Conservation (phyloP, 2,888 invertebrate species). For the Brachyopa scutellaris region DNA sequence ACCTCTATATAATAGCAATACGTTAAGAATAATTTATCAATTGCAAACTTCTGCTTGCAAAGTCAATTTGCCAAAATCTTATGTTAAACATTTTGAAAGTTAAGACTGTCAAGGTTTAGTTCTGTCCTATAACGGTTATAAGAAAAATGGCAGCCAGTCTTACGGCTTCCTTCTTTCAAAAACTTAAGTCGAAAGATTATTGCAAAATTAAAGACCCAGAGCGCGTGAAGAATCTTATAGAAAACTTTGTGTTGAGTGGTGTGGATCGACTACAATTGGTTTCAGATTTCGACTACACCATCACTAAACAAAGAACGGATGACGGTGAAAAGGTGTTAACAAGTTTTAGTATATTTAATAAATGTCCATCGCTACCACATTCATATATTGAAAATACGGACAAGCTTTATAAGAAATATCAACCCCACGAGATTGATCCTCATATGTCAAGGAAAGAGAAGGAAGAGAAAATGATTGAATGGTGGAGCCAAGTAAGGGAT, state of each 20-base stretch:
- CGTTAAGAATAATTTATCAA: not conserved
- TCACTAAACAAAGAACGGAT: slow-evolving; percentile 90
- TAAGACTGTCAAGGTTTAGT: slow-evolving; percentile 59
- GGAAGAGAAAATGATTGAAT: slow-evolving; percentile 89
- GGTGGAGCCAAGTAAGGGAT: slow-evolving; percentile 88
- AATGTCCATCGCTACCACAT: slow-evolving; percentile 87
- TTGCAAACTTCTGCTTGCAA: not conserved
- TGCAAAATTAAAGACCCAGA: slow-evolving; percentile 83
- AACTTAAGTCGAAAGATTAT: slow-evolving; percentile 78
- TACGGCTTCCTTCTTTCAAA: too few species aligned
- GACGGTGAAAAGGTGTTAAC: slow-evolving; percentile 88
- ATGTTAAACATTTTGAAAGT: slow-evolving; percentile 61
- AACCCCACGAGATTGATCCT: slow-evolving; percentile 93
- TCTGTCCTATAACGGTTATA: too few species aligned
- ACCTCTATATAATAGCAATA: too few species aligned
- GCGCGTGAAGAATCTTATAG: slow-evolving; percentile 83
- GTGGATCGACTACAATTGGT: slow-evolving; percentile 89
- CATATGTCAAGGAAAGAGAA: slow-evolving; percentile 88
- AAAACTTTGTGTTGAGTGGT: slow-evolving; percentile 84
- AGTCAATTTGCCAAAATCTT: not conserved
- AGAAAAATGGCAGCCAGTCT: slow-evolving; percentile 76
- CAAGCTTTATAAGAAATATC: slow-evolving; percentile 87
- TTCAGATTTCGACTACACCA: slow-evolving; percentile 94
- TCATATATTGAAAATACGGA: slow-evolving; percentile 85
- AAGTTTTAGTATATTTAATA: slow-evolving; percentile 93